These are phyloP conservation scores for Cetonia aurata DNA, from an alignment of 2,888 invertebrate species.

Conservation along the genomic window DNA sequence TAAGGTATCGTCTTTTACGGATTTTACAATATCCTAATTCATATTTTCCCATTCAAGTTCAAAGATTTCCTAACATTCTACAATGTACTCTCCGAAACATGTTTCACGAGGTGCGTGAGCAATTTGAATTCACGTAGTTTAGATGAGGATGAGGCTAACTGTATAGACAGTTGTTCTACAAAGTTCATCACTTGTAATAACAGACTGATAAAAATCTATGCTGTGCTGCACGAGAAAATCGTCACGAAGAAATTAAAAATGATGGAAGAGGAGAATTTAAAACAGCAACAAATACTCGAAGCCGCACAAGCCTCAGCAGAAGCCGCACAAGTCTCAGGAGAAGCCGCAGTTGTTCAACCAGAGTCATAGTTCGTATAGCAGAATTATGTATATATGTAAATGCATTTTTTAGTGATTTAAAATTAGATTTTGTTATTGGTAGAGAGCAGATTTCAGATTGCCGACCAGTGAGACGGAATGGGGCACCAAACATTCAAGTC, in stretches of 20 bases:
- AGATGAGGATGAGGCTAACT: constrained; percentile 38
- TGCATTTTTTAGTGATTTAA: no score
- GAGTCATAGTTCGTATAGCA: not conserved
- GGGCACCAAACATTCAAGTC: no score
- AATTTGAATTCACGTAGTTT: constrained; percentile 33
- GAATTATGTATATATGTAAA: no score
- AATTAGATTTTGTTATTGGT: no score
- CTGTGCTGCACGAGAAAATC: constrained; percentile 42
- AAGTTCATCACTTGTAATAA: constrained; percentile 45
- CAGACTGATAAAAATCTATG: constrained; percentile 43
- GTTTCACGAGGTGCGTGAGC: constrained; percentile 40
- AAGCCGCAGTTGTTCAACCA: not conserved
- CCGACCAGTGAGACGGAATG: no score
- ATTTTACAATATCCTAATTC: constrained; percentile 10
- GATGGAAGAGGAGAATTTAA: constrained; percentile 34
- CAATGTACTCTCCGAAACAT: constrained; percentile 44
- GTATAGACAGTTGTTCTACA: constrained; percentile 41
- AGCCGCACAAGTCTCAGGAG: no score
- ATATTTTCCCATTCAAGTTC: constrained; percentile 37
- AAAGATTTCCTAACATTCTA: constrained; percentile 45
- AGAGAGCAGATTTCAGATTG: not conserved
- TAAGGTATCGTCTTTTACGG: constrained; percentile 18
- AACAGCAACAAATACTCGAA: constrained; percentile 22
- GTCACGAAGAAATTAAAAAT: constrained; percentile 38
- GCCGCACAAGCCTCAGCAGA: not conserved